Base-by-base conservation (phyloP, 2,888 invertebrate genomes). In the Coremacera marginata region DNA sequence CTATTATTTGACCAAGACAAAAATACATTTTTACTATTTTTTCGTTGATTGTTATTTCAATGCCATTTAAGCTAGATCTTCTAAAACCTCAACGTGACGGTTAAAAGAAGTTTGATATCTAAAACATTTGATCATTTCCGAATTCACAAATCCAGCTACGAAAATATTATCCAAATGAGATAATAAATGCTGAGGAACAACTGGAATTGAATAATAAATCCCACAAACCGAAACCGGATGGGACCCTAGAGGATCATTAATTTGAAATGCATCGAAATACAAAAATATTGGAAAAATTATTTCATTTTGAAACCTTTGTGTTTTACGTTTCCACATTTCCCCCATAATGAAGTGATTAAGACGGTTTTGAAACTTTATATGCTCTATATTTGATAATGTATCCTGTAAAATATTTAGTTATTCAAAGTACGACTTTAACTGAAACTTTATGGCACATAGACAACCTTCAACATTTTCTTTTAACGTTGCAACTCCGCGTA, bases 201-300 rank as follows among this genome's bases (percentile, higher is more conserved):
- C 80, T 70, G 76, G 78, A 68, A 80, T 19, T 22, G 80, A 77
- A 62, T 70, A 80, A 76, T 80, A 80, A 74, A 81, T 81, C 37
- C 80, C 79, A 68, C 80, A 80, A 65, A 76, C 57, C 8, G 79
- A 80, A 25, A 71, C 27, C 52, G 78, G 74, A 70, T 77, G 76
- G 62, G 77, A 44, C 25, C 80, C 78, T 68, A 78, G 67, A 14
- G 77, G 73, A 55, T 77, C 77, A 75, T 79, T 79, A 34, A 76
- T 77, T 79, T 78, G 76, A 79, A 81, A 81, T 37, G 70, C 76
- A 65, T 81, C 80, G 57, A 79, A 77, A 60, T 79, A 79, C 11
- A 80, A 63, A 70, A 75, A 78, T 52, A 77, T 68, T 22, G 79
- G 80, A 55, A 80, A 78, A 74, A 78, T 55, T 11, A 73, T 78